Evolutionary conservation across 2,797 vertebrate genomes (phyloP).

Genomic region (Eurystomus glaucurus): DNA sequence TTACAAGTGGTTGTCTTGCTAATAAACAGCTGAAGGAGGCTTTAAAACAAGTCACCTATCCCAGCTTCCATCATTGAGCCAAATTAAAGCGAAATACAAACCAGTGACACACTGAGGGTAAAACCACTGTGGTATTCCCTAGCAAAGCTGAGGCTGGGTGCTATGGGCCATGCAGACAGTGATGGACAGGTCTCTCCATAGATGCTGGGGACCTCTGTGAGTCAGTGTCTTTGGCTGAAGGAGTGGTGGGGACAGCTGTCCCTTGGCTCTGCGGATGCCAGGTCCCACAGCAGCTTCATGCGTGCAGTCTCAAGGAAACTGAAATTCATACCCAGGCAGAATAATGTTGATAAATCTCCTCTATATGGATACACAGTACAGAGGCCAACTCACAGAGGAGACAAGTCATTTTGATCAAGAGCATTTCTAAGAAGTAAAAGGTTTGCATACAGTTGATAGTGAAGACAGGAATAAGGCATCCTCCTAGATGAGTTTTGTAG

Average conservation of each 20-base stretch:
- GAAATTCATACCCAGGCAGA: neutral
- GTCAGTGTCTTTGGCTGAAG: neutral
- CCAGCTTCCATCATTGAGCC: neutral
- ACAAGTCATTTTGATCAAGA: neutral
- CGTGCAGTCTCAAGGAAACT: neutral
- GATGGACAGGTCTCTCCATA: neutral
- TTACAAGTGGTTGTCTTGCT: neutral
- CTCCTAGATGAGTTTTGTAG: neutral
- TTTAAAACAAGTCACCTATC: neutral
- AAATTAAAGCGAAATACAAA: neutral
- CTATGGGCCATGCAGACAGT: neutral
- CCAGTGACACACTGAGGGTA: neutral
- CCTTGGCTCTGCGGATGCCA: neutral
- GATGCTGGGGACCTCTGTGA: neutral
- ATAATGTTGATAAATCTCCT: neutral
- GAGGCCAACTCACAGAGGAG: neutral
- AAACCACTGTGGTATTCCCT: neutral
- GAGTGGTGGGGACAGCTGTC: neutral
- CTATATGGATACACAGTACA: fast-evolving
- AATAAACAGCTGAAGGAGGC: neutral
- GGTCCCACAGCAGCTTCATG: neutral
- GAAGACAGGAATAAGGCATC: neutral
- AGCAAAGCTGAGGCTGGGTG: neutral
- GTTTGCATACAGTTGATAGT: neutral
- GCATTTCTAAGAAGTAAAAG: neutral